Evolutionary conservation across 2,888 invertebrate species (phyloP).

Genomic region (Ephialtes manifestator): DNA sequence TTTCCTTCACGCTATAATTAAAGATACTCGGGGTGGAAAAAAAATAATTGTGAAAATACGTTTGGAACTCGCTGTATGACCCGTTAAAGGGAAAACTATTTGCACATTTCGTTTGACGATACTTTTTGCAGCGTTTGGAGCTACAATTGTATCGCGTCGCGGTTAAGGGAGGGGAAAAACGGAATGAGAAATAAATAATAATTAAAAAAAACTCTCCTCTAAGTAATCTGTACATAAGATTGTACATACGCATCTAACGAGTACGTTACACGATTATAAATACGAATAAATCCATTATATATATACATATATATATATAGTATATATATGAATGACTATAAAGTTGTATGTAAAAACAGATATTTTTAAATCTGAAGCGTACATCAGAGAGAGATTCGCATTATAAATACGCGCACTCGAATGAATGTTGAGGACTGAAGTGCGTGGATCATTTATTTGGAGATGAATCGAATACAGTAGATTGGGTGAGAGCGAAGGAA

Average conservation of each 20-base stretch:
- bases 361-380: constrained; percentile 66
- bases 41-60: constrained; percentile 3
- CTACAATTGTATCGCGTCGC: constrained; percentile 11
- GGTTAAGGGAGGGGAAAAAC: constrained; percentile 33
- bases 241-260: constrained; percentile 84
- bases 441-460: constrained; percentile 41
- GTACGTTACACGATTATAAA: constrained; percentile 76
- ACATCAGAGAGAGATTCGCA: constrained; percentile 9
- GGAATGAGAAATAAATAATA: constrained; percentile 32
- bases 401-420: constrained; percentile 48
- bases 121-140: constrained; percentile 24
- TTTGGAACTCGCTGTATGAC: neutral
- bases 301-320: constrained; percentile 67
- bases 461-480: constrained; percentile 31
- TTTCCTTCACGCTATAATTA: constrained; percentile 5
- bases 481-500: constrained; percentile 48
- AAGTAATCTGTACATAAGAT: constrained; percentile 80
- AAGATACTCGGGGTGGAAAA: constrained; percentile 25
- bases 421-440: constrained; percentile 49
- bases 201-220: constrained; percentile 26
- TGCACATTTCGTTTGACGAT: constrained; percentile 21
- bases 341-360: constrained; percentile 65
- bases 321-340: constrained; percentile 60
- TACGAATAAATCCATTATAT: constrained; percentile 70
- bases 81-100: neutral